These are phyloP conservation scores for Dasyprocta punctata DNA, from an alignment of 2,113 vertebrate genomes.

Conservation along the genomic window DNA sequence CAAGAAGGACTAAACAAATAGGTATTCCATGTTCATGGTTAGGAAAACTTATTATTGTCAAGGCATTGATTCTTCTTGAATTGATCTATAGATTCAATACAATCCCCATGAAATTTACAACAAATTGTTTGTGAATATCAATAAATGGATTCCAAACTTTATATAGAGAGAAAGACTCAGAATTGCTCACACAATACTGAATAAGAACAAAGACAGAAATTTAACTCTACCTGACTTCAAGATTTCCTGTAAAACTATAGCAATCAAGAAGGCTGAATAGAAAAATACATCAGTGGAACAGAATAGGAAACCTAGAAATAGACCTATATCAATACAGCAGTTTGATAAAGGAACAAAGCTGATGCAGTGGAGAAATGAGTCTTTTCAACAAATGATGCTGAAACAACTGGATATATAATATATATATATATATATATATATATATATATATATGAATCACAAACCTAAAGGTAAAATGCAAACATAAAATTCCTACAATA, in stretches of 20 bases:
- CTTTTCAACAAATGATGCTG: too few species aligned
- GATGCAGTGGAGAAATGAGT: too few species aligned
- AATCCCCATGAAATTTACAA: background rate
- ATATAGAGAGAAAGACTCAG: background rate
- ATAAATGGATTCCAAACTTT: background rate
- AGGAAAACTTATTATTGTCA: background rate
- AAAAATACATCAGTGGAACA: background rate
- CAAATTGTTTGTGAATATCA: background rate
- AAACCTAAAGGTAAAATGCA: too few species aligned
- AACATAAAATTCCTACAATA: too few species aligned
- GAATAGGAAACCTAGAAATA: background rate
- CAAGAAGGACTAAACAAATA: background rate
- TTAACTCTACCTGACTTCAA: background rate
- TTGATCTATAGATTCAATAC: background rate
- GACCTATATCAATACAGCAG: background rate
- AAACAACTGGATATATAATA: too few species aligned
- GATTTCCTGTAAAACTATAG: background rate
- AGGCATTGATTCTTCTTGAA: background rate
- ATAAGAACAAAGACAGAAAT: background rate
- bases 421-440: too few species aligned
- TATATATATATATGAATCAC: too few species aligned
- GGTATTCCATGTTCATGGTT: background rate
- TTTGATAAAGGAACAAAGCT: too few species aligned
- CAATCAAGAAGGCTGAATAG: background rate
- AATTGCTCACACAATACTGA: background rate